phyloP scores from a whole-genome alignment of 2,888 invertebrate species.

The Trissonchulus sp. region DNA sequence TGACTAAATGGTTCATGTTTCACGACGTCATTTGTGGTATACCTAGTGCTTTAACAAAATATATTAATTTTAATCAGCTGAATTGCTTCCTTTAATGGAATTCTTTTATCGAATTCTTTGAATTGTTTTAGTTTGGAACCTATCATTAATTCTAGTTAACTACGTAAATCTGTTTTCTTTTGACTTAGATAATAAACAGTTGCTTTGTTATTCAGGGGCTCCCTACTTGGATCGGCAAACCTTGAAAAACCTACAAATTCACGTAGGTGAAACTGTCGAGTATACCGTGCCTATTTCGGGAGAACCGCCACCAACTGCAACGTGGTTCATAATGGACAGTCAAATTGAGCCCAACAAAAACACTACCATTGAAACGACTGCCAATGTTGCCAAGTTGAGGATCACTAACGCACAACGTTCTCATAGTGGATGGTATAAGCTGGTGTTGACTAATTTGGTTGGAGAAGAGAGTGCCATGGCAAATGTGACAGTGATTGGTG shows the following conservation, averaged over 20 bases:
- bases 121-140: too few relatives aligned
- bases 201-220: too few relatives aligned
- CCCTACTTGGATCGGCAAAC: neutral
- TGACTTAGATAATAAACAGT: too few relatives aligned
- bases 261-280: constrained; percentile 4
- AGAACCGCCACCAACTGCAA: neutral
- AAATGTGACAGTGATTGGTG: constrained; percentile 10
- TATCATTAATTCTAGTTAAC: too few relatives aligned
- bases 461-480: neutral
- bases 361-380: neutral
- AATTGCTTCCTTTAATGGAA: too few relatives aligned
- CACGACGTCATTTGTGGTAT: too few relatives aligned
- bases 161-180: too few relatives aligned
- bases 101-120: too few relatives aligned
- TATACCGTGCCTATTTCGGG: neutral
- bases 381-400: neutral
- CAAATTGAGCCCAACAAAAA: neutral
- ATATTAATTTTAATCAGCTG: too few relatives aligned
- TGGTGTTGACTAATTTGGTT: neutral
- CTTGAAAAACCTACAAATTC: neutral
- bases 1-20: too few relatives aligned
- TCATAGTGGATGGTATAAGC: neutral
- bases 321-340: neutral
- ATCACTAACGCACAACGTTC: neutral
- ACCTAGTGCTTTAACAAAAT: too few relatives aligned